Percentiles rank a stretch among this genome's conserved stretches.
Evolutionary conservation across 2,113 vertebrate genomes (phyloP).

Genomic region (Salvator merianae): DNA sequence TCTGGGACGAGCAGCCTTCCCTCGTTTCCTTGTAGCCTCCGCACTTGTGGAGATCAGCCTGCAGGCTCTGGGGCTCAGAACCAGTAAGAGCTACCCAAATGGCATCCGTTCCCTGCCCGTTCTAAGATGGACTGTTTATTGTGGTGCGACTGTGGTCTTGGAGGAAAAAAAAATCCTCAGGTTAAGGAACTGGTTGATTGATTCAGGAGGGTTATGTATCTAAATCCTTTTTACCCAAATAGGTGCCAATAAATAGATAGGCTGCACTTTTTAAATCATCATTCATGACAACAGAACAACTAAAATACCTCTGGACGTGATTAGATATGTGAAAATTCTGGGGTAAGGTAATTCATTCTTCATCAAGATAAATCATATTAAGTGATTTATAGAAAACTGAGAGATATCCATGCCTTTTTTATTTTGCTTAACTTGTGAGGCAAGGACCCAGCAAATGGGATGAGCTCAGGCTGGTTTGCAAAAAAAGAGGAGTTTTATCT

Average conservation of each 20-base stretch:
- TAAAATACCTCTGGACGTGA: background rate
- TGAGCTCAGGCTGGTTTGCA: no score
- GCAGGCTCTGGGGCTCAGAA: no score
- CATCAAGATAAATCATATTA: background rate
- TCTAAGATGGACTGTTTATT: no score
- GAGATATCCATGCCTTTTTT: no score
- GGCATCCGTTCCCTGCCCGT: no score
- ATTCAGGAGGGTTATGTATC: background rate
- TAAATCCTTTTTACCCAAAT: background rate
- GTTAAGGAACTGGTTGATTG: background rate
- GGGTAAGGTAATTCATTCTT: background rate
- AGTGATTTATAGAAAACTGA: no score
- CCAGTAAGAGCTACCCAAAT: no score
- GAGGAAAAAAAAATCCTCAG: background rate
- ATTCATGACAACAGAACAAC: background rate
- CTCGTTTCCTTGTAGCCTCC: no score
- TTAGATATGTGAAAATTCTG: background rate
- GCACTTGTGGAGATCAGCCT: no score
- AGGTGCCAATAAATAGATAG: background rate
- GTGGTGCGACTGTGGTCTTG: background rate
- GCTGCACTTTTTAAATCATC: background rate
- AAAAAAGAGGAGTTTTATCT: no score
- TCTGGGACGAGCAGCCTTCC: no score
- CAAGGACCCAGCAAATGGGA: background rate
- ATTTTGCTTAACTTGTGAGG: background rate